Conservation (phyloP, 2,113 vertebrate genomes). For the Apistogramma diplotaenia region DNA sequence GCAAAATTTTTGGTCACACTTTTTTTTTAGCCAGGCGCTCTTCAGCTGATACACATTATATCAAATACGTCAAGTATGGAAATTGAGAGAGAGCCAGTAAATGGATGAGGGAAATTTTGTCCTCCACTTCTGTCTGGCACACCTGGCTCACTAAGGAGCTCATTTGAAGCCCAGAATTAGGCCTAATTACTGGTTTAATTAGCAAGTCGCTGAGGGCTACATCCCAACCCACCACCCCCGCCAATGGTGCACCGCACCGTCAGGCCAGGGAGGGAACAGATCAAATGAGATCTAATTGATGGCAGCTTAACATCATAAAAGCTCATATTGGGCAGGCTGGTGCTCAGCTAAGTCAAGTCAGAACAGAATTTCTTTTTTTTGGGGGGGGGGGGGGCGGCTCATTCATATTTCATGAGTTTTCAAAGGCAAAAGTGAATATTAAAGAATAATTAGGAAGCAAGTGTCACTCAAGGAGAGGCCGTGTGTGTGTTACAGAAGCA, state of each 20-base stretch:
- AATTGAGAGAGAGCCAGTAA: not conserved
- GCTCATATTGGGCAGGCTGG: constrained; percentile 56
- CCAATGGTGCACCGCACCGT: constrained; percentile 42
- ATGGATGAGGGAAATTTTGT: constrained; percentile 10
- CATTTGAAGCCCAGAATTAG: constrained; percentile 68
- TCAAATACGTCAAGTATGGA: not conserved
- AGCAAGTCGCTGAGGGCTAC: constrained; percentile 59
- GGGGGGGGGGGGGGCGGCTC: not conserved
- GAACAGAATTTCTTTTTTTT: too few species aligned
- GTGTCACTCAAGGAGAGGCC: not conserved
- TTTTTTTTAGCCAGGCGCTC: not conserved
- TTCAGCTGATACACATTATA: not conserved
- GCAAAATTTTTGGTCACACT: not conserved
- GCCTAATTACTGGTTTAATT: constrained; percentile 76
- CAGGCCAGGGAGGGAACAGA: constrained; percentile 50
- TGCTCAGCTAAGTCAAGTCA: constrained; percentile 31
- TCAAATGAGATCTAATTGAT: constrained; percentile 75
- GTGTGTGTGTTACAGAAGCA: not conserved
- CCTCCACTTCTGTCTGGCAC: constrained; percentile 48
- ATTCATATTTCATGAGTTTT: constrained; percentile 57
- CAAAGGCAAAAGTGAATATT: constrained; percentile 34
- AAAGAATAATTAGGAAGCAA: constrained; percentile 18
- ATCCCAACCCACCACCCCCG: constrained; percentile 53
- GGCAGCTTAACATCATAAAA: constrained; percentile 70
- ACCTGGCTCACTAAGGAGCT: constrained; percentile 70